Base-by-base conservation (phyloP, 2,113 vertebrate genomes). In the Butastur rufipennis region DNA sequence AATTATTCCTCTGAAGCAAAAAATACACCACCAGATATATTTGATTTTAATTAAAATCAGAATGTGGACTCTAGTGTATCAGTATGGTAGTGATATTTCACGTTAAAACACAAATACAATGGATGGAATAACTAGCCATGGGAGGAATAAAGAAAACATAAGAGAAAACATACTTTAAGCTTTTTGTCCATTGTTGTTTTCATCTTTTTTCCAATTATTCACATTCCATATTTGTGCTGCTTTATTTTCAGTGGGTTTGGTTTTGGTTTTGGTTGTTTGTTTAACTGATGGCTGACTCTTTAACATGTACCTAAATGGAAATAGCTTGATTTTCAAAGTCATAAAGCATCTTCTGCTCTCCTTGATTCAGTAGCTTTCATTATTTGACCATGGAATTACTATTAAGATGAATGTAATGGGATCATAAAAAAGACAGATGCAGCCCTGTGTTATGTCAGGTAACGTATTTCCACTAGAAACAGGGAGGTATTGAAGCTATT, bases 311-410 rank as follows among this genome's bases (percentile, higher is more conserved):
- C 53, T 77, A 83, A 75, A 86, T 66, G 47, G 80, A 88, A 90
- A 88, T 6, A 53, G 13, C 45, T 92, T 77, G n/a, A 73, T 90
- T 93, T 90, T 85, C 53, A 31, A 77, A 87, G 56, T 92, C 67
- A 75, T 81, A 90, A 92, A 93, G 4, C 38, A 74, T 80, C n/a
- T 88, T 88, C 47, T 83, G 17, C 22, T 36, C 7, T 91, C 19
- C 53, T 93, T 91, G 66, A 95, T 90, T 90, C 65, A 93, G 61
- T 74, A 91, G 43, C 65, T 96, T 88, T 96, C 90, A 50, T 94
- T 92, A 81, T 88, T 94, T 96, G 77, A 74, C 68, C 21, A 31
- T 78, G 34, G 74, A 86, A 48, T 83, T 34, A 65, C 40, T 92
- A 77, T 81, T 66, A 93, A 91, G 19, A 65, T 71, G n/a, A 89